Evolutionary conservation across 2,888 invertebrate genomes (phyloP).

Genomic region (Pecten maximus): DNA sequence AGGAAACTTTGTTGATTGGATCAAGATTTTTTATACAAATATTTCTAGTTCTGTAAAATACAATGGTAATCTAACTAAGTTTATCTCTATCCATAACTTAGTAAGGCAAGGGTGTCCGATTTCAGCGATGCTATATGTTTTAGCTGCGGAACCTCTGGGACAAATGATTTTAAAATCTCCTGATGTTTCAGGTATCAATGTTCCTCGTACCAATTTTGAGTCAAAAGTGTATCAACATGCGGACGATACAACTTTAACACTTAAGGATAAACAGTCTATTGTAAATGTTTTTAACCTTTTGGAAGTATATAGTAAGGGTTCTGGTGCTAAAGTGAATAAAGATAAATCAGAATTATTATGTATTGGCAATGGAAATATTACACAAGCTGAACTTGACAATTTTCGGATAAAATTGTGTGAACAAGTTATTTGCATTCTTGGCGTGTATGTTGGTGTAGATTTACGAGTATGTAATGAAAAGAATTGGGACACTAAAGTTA

Average conservation of each 20-base stretch:
- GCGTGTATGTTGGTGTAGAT: not conserved
- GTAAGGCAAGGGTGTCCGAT: constrained; percentile 44
- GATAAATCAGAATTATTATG: constrained; percentile 40
- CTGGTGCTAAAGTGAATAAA: constrained; percentile 34
- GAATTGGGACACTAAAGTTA: too few relatives aligned
- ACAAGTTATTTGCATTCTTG: not conserved
- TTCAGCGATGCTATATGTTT: constrained; percentile 42
- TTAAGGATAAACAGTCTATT: constrained; percentile 39
- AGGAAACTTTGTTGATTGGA: constrained; percentile 35
- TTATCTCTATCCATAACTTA: constrained; percentile 30
- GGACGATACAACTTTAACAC: constrained; percentile 41
- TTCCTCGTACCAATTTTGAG: constrained; percentile 2
- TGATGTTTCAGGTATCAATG: constrained; percentile 36
- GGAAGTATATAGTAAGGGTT: constrained; percentile 37
- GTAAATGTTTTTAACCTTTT: constrained; percentile 37
- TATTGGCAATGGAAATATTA: constrained; percentile 27
- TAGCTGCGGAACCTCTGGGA: constrained; percentile 34
- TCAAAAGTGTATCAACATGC: not conserved
- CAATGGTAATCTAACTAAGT: constrained; percentile 39
- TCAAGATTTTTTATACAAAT: constrained; percentile 40
- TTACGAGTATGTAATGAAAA: not conserved
- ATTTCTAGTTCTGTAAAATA: constrained; percentile 43
- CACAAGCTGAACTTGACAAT: not conserved
- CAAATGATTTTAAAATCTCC: constrained; percentile 7
- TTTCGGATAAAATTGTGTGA: not conserved